Evolutionary conservation across 1,140 invertebrate genomes (phyloP), one percentile per base, ranked within the genome.

Genomic region (Drosophila nannoptera): DNA sequence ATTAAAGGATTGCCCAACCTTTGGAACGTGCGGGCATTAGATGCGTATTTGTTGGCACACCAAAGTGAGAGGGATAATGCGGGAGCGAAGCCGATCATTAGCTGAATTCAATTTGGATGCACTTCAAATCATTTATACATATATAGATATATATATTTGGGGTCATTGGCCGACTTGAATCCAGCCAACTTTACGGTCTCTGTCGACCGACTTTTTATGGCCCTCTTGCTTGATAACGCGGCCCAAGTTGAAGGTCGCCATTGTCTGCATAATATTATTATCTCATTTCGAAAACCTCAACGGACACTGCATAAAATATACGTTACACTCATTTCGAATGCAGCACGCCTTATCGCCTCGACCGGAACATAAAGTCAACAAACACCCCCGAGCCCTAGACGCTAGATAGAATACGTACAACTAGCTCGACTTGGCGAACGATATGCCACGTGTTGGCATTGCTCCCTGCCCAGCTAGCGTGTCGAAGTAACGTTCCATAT

Each of bases 311-410:
- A 86, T 86, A 86, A 86, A 86, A 86, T 81, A 86, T 86, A 86
- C 81, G 81, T 86, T 86, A 86, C 74, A 75, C 74, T 86, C 74
- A 87, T 87, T 86, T 87, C 43, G 40, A 86, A 87, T 86, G 81
- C 81, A 81, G 69, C 36, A 63, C 64, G 38, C 62, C 81, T 86
- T 86, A 86, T 86, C 81, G 70, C 61, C 43, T 58, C 63, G 56
- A 61, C 63, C 78, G 69, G 63, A 66, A 69, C 75, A 69, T 29
- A 62, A 60, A 73, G 72, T 71, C 77, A 68, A 65, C 64, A 66
- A 55, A 80, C 58, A 65, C 40, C 73, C 77, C 67, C 53, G 64
- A 62, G 40, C 12, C n/a, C 14, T 7, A 7, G 12, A 22, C 29
- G 12, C 12, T 59, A 65, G 48, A 65, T 32, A 50, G n/a, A 35